A percentile compares a stretch with the other conserved stretches of the same genome.
phyloP scores from a whole-genome alignment of 92 coral and sea anemone species.

The Zoanthus gigantus region DNA sequence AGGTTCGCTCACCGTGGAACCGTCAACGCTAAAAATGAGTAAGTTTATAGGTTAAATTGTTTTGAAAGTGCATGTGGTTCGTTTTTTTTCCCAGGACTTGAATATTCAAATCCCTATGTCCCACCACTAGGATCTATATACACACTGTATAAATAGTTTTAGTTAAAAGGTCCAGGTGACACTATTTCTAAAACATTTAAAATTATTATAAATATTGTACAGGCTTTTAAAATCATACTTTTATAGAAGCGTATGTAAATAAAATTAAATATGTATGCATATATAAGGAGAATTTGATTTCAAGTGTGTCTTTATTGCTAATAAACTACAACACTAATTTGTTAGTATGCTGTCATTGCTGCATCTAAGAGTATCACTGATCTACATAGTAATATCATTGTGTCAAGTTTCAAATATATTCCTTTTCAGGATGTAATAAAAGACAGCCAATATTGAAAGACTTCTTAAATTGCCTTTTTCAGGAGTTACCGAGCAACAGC shows the following conservation, averaged over 20 bases:
- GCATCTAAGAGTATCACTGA: constrained; percentile 22
- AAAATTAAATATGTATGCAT: neutral
- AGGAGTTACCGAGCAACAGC: constrained; percentile 15
- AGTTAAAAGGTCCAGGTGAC: neutral
- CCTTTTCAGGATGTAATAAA: constrained; percentile 14
- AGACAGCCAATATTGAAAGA: constrained; percentile 2
- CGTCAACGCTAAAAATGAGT: constrained; percentile 3
- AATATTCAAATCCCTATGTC: no score
- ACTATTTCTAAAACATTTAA: neutral
- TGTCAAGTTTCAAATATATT: constrained; percentile 15
- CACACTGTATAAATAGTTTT: neutral
- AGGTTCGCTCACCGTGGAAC: constrained; percentile 12
- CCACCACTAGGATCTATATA: neutral
- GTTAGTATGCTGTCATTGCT: constrained; percentile 4
- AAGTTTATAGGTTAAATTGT: neutral
- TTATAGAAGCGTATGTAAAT: constrained; percentile 2
- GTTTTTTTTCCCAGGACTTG: no score
- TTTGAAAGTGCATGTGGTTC: neutral
- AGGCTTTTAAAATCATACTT: constrained; percentile 4
- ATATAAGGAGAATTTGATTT: constrained; percentile 1
- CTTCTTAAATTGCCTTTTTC: neutral
- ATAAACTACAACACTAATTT: constrained; percentile 2
- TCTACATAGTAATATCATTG: constrained; percentile 20
- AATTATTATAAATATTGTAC: neutral
- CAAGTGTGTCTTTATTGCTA: neutral